Conservation (phyloP, 2,888 invertebrate genomes). For the Vanessa cardui region DNA sequence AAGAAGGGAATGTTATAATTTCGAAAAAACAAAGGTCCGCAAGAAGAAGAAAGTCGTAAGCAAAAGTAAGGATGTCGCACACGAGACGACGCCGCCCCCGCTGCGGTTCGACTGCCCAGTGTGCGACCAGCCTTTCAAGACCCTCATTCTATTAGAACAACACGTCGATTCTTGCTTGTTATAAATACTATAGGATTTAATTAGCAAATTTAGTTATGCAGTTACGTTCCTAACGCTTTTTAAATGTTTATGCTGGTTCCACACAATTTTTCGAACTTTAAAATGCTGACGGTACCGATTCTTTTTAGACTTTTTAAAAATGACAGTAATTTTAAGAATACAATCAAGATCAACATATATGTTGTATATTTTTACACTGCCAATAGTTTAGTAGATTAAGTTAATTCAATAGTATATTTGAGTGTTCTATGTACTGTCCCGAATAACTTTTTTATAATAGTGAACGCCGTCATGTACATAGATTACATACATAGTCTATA, state of each 20-base stretch:
- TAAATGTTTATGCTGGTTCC: not conserved
- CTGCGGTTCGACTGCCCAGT: slow-evolving; percentile 81
- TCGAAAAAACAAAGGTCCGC: slow-evolving; percentile 51
- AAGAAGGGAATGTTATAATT: slow-evolving; percentile 13
- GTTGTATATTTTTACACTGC: too few relatives aligned
- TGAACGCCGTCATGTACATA: too few relatives aligned
- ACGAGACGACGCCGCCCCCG: slow-evolving; percentile 66
- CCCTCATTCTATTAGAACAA: slow-evolving; percentile 78
- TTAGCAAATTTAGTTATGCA: slow-evolving; percentile 2
- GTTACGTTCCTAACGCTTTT: not conserved
- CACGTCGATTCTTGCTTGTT: slow-evolving; percentile 80
- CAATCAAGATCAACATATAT: too few relatives aligned
- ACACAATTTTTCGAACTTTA: not conserved
- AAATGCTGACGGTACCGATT: not conserved
- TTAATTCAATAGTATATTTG: too few relatives aligned
- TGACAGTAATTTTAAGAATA: too few relatives aligned
- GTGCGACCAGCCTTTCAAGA: slow-evolving; percentile 78
- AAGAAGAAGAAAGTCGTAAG: slow-evolving; percentile 63
- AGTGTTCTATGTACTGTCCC: too few relatives aligned
- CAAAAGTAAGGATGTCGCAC: slow-evolving; percentile 34
- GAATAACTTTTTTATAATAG: too few relatives aligned
- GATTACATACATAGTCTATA: too few relatives aligned
- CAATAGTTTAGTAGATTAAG: too few relatives aligned
- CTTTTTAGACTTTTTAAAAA: not conserved
- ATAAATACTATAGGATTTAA: slow-evolving; percentile 32